Conservation (phyloP, 2,113 vertebrate species). For the Odontophorus gujanensis region DNA sequence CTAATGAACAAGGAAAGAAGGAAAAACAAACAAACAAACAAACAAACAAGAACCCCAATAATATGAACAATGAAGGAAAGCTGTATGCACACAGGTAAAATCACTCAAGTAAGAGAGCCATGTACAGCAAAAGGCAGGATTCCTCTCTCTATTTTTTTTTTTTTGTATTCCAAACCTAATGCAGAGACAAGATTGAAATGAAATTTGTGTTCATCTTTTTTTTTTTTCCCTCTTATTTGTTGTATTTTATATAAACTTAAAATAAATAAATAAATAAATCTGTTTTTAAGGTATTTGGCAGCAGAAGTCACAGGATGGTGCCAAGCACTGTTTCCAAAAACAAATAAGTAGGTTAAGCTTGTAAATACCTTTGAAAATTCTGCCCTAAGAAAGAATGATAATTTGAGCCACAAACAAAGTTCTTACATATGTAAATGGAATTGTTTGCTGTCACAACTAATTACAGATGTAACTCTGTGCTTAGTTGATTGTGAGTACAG, state of each 20-base stretch:
- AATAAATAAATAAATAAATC: not conserved
- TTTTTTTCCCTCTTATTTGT: not conserved
- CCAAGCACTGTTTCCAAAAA: not conserved
- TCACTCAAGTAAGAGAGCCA: accelerated
- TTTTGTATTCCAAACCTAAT: not conserved
- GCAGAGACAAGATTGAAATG: not conserved
- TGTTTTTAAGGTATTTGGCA: not conserved
- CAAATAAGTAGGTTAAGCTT: not conserved
- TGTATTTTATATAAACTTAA: not conserved
- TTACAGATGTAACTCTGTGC: not conserved
- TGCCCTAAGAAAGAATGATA: not conserved
- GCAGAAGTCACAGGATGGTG: not conserved
- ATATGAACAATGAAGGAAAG: not conserved
- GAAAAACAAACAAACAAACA: not conserved
- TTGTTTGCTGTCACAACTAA: not conserved
- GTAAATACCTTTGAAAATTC: slow-evolving; percentile 2
- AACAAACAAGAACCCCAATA: not conserved
- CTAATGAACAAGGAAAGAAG: not conserved
- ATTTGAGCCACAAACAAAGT: not conserved
- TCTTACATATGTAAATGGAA: not conserved
- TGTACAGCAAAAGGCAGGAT: not conserved
- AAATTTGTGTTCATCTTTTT: not conserved
- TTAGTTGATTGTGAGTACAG: not conserved
- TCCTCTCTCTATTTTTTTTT: not conserved
- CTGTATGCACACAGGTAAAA: not conserved